These are phyloP conservation scores for Chrysomela aeneicollis DNA, from an alignment of 2,888 invertebrate genomes.

Conservation along the genomic window DNA sequence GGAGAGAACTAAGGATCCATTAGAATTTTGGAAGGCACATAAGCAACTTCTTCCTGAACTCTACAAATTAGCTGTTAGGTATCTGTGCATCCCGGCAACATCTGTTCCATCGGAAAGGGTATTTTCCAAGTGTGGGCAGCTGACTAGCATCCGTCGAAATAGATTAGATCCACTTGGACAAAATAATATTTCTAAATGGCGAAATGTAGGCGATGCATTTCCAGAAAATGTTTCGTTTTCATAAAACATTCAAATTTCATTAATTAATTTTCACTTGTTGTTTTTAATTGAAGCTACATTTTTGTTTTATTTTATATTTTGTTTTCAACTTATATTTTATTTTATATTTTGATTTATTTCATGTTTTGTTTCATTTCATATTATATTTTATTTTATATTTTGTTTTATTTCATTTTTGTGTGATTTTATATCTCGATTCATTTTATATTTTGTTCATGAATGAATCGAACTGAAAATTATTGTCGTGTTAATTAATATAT, in stretches of 20 bases:
- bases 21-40: background rate
- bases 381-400: background rate
- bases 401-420: background rate
- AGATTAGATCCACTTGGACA: background rate
- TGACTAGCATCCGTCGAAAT: background rate
- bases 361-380: background rate
- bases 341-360: background rate
- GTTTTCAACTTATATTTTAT: background rate
- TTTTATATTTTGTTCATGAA: too few relatives aligned
- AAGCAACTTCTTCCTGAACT: background rate
- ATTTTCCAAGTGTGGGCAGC: background rate
- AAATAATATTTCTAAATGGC: background rate
- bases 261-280: background rate
- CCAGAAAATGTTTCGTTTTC: background rate
- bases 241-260: background rate
- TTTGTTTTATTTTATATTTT: background rate
- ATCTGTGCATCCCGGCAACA: constrained; percentile 1
- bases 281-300: background rate
- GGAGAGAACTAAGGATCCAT: background rate
- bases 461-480: too few relatives aligned
- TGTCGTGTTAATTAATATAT: too few relatives aligned
- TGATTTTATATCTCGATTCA: too few relatives aligned
- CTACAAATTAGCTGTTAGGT: background rate
- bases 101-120: constrained; percentile 7
- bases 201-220: background rate